phyloP scores from a whole-genome alignment of 2,797 vertebrate species.

The Hydrolagus colliei region DNA sequence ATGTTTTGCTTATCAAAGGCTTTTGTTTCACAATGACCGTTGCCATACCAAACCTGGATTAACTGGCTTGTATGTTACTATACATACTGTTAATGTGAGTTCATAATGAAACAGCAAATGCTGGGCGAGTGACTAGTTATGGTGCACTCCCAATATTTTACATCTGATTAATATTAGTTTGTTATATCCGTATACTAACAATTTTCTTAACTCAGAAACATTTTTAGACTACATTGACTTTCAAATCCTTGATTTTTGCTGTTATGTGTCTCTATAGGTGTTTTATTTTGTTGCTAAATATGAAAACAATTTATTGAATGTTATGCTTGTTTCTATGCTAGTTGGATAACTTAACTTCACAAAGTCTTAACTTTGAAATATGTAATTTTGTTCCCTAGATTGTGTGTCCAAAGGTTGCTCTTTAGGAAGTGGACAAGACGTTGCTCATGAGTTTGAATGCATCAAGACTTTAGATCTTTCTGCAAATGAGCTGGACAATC shows the following conservation, averaged over 20 bases:
- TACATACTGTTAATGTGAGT: too few species aligned
- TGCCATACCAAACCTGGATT: too few species aligned
- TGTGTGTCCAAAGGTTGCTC: constrained; percentile 42
- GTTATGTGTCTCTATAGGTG: background rate
- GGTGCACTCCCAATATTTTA: too few species aligned
- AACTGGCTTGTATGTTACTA: too few species aligned
- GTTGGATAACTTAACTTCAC: background rate
- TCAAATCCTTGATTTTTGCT: background rate
- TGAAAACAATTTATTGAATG: background rate
- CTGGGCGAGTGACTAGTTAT: too few species aligned
- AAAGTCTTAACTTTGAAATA: background rate
- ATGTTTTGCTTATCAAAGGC: too few species aligned
- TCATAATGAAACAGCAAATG: too few species aligned
- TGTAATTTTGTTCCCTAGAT: constrained; percentile 43
- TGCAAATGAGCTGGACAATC: constrained; percentile 77
- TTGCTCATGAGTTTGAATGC: constrained; percentile 65
- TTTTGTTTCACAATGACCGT: too few species aligned
- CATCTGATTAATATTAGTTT: too few species aligned
- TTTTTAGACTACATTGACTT: background rate
- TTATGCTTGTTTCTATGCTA: background rate
- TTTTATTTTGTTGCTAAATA: background rate
- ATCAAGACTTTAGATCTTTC: constrained; percentile 85
- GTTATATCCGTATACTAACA: too few species aligned
- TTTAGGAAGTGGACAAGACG: constrained; percentile 44
- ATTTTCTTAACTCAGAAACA: too few species aligned